Base-by-base conservation (phyloP, 2,797 vertebrate species). In the Pteronotus mesoamericanus region DNA sequence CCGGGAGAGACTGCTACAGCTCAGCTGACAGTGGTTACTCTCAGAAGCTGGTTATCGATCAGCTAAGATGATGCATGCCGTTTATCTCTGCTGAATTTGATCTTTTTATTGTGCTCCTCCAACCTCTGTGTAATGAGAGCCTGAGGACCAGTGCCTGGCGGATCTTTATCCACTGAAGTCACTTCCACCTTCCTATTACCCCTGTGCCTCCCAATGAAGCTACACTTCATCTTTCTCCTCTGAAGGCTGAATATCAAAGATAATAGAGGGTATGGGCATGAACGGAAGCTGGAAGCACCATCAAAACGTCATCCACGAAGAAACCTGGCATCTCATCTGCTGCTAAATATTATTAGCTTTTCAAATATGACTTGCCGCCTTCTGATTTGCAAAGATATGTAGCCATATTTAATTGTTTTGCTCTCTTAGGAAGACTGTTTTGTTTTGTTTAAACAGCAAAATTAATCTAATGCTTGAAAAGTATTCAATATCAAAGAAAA, bases 21-120 rank as follows among this genome's bases (percentile, higher is more conserved):
- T 66, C 29, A 42, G 78, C 53, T 95, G 82, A 87, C 82, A 91
- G 71, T 85, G 72, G 74, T 96, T 88, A 93, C 90, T 78, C 94
- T 97, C 95, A 92, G 80, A 94, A 95, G 94, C 37, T 79, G 48
- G 86, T 94, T 96, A 98, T 94, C 39, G 95, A 98, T 95, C 95
- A 97, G 80, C 93, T 97, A 87, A 84, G 48, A 92, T 29, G 89
- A 94, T 85, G 88, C 53, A 6, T 51, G 94, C 87, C 18, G 16
- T 97, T 97, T 93, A 89, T 96, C 95, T 96, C 96, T 85, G 83
- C 95, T 96, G 89, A 92, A 96, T 91, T 97, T 98, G 95, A 93
- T 95, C 92, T 96, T 97, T 97, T 95, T 93, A 80, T 96, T 82
- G 83, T 34, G 57, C 51, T 94, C 86, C 57, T 91, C 86, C 84